Evolutionary conservation across 2,888 invertebrate genomes (phyloP).

Genomic region (Troides helena): DNA sequence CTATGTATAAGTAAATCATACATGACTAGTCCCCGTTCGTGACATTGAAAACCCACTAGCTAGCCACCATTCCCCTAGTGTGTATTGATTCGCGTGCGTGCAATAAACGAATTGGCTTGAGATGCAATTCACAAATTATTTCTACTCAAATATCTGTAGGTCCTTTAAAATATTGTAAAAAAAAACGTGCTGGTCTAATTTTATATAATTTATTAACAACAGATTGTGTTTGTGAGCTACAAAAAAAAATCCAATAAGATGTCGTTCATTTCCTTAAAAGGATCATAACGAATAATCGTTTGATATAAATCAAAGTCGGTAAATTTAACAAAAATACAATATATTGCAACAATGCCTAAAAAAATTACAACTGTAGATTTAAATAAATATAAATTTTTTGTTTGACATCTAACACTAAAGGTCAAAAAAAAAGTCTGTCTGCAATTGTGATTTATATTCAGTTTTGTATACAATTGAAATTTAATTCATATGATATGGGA

Average conservation of each 20-base stretch:
- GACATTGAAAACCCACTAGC: slow-evolving; percentile 65
- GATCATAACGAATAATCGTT: too few species aligned
- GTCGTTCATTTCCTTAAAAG: too few species aligned
- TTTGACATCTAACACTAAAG: not conserved
- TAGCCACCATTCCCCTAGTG: slow-evolving; percentile 32
- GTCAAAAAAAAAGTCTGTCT: not conserved
- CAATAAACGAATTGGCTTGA: not conserved
- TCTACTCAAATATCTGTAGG: not conserved
- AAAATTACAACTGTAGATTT: not conserved
- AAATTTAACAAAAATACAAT: not conserved
- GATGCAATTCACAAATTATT: not conserved
- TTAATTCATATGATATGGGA: too few species aligned
- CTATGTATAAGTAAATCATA: slow-evolving; percentile 55
- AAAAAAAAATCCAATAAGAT: too few species aligned
- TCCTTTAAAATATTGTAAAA: not conserved
- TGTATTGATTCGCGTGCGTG: not conserved
- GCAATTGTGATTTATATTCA: too few species aligned
- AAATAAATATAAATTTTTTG: not conserved
- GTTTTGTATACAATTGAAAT: too few species aligned
- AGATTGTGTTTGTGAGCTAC: too few species aligned
- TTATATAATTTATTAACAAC: too few species aligned
- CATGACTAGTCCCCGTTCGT: slow-evolving; percentile 62
- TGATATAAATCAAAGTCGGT: too few species aligned
- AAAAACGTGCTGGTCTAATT: too few species aligned
- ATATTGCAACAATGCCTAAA: not conserved